phyloP scores from a whole-genome alignment of 2,113 vertebrate genomes.

The Pomatostomus ruficeps region DNA sequence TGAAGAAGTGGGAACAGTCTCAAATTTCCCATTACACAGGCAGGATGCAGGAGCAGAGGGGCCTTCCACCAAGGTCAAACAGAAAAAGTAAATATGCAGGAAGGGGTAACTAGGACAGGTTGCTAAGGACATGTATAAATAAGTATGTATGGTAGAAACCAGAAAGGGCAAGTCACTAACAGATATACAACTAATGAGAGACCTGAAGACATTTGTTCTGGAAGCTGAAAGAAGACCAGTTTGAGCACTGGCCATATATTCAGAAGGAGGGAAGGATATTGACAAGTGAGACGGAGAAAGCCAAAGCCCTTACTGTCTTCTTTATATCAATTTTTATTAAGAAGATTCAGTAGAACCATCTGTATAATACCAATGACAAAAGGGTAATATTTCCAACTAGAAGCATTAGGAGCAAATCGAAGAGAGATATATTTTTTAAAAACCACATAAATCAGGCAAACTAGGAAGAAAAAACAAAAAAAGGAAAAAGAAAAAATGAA shows the following conservation, averaged over 20 bases:
- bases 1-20: neutral
- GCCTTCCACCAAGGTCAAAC: neutral
- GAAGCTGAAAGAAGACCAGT: neutral
- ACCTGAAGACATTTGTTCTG: neutral
- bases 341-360: neutral
- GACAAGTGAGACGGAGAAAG: neutral
- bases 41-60: neutral
- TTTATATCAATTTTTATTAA: neutral
- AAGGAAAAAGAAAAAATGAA: too few relatives aligned
- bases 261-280: neutral
- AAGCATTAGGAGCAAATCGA: neutral
- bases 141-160: rapidly evolving
- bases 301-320: neutral
- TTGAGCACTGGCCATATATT: neutral
- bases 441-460: neutral
- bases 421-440: neutral
- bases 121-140: neutral
- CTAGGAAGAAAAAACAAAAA: neutral
- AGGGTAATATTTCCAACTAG: neutral
- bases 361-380: neutral
- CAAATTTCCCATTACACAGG: neutral
- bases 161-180: neutral
- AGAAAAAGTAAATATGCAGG: neutral
- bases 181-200: neutral
- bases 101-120: neutral